These are phyloP conservation scores for Sylvilagus floridanus DNA, from an alignment of 2,797 vertebrate species.

Conservation along the genomic window DNA sequence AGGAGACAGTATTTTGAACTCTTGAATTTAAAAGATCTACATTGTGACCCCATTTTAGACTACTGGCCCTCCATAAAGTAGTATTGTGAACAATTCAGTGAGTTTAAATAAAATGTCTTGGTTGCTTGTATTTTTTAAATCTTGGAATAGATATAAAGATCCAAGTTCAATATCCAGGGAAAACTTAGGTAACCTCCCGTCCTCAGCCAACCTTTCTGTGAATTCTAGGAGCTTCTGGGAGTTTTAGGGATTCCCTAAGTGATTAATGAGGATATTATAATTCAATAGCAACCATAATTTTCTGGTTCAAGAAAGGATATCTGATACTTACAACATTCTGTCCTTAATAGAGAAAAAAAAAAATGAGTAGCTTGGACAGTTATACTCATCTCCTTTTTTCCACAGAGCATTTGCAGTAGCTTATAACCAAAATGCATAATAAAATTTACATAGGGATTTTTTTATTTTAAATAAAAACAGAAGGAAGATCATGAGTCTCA, in stretches of 20 bases:
- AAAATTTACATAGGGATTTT: neutral
- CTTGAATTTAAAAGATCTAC: slow-evolving; percentile 25
- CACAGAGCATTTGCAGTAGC: neutral
- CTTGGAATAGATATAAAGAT: slow-evolving; percentile 42
- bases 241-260: neutral
- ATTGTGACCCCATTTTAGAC: neutral
- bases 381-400: slow-evolving; percentile 14
- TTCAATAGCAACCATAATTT: slow-evolving; percentile 26
- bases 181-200: neutral
- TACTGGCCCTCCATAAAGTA: neutral
- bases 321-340: slow-evolving; percentile 20
- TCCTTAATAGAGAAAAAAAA: slow-evolving; percentile 19
- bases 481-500: neutral
- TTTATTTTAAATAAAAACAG: slow-evolving; percentile 29
- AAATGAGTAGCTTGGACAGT: neutral
- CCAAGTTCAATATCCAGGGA: neutral
- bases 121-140: slow-evolving; percentile 45
- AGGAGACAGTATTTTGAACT: neutral
- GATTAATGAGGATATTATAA: neutral
- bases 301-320: slow-evolving; percentile 36
- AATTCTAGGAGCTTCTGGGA: neutral
- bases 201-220: neutral
- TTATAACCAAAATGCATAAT: slow-evolving; percentile 43
- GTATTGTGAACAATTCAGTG: neutral
- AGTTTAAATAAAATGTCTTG: slow-evolving; percentile 41